Conservation (phyloP, 2,113 vertebrate genomes). For the Menura novaehollandiae region DNA sequence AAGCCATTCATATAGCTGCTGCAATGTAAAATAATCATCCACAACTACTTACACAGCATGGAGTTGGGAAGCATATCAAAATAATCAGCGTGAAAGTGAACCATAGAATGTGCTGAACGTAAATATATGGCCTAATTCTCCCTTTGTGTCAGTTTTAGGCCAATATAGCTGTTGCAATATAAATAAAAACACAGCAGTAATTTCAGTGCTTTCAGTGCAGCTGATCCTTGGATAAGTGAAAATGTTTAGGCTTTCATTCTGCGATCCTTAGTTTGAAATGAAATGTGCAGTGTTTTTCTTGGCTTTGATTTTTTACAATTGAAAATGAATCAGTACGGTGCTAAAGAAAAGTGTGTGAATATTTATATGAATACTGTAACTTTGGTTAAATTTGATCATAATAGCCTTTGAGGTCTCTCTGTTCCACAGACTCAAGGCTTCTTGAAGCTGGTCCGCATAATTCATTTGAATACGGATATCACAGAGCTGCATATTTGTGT, state of each 20-base stretch:
- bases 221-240: not conserved
- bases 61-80: not conserved
- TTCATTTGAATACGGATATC: not conserved
- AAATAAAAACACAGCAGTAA: not conserved
- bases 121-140: constrained; percentile 5
- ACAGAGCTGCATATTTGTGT: not conserved
- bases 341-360: not conserved
- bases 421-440: not conserved
- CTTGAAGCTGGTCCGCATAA: not conserved
- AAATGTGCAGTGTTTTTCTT: not conserved
- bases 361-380: not conserved
- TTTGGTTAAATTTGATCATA: not conserved
- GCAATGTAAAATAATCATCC: constrained; percentile 1
- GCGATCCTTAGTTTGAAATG: not conserved
- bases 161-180: not conserved
- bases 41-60: not conserved
- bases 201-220: not conserved
- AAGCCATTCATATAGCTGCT: not conserved
- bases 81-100: constrained; percentile 19
- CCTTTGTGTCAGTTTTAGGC: not conserved
- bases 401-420: not conserved
- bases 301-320: not conserved
- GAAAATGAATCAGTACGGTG: not conserved
- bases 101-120: not conserved
- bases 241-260: not conserved